Conservation (phyloP, 2,113 vertebrate species). For the Raphicerus campestris region DNA sequence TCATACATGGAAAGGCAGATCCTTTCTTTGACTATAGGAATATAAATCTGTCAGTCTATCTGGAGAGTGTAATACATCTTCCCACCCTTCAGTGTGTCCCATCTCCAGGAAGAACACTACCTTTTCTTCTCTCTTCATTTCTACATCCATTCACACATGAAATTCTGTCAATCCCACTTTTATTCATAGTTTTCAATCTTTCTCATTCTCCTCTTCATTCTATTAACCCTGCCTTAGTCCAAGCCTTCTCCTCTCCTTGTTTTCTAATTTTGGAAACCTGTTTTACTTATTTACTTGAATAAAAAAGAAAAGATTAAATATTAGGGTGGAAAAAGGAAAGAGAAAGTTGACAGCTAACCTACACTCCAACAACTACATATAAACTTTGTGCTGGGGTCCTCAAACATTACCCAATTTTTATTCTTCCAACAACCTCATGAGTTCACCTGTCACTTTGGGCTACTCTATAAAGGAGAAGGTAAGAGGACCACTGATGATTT, state of each 20-base stretch:
- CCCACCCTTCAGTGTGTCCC: too few species aligned
- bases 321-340: neutral
- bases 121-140: neutral
- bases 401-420: neutral
- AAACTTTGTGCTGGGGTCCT: neutral
- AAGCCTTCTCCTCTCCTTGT: neutral
- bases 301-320: neutral
- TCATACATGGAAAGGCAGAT: neutral
- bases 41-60: neutral
- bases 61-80: neutral
- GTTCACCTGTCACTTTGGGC: neutral
- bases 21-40: neutral
- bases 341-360: neutral
- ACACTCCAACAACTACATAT: neutral
- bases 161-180: neutral
- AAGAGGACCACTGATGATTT: neutral
- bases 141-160: too few species aligned
- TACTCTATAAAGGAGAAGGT: neutral
- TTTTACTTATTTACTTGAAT: neutral
- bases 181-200: neutral
- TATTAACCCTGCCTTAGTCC: neutral
- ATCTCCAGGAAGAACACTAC: rapidly evolving
- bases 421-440: neutral
- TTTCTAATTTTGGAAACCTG: neutral
- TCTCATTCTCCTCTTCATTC: neutral